Conservation (phyloP, 2,888 invertebrate species). For the Periphyllus acericola region DNA sequence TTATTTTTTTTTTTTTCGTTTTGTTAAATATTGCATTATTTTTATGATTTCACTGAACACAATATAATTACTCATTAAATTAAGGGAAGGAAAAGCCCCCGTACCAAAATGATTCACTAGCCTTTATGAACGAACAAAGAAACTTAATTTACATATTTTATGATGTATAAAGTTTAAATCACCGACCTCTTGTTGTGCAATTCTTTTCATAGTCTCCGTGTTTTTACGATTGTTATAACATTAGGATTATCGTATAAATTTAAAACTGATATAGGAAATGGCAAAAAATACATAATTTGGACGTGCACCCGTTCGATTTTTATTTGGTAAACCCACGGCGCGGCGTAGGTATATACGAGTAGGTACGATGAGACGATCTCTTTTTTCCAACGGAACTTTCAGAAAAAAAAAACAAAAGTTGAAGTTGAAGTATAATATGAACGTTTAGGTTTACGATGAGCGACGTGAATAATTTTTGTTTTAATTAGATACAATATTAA, state of each 20-base stretch:
- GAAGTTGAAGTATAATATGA: no score
- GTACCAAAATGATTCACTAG: neutral
- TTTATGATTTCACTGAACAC: neutral
- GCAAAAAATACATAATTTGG: no score
- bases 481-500: no score
- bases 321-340: neutral
- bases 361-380: no score
- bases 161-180: slow-evolving; percentile 23
- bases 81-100: neutral
- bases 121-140: slow-evolving; percentile 4
- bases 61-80: slow-evolving; percentile 13
- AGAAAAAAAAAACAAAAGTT: neutral
- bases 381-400: neutral
- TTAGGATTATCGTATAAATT: no score
- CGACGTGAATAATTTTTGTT: no score
- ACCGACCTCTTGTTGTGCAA: neutral
- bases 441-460: no score
- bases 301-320: neutral
- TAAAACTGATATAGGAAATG: neutral
- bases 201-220: neutral
- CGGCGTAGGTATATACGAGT: no score
- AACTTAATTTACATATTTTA: slow-evolving; percentile 46
- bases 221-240: neutral
- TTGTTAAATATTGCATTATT: neutral
- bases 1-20: neutral